These are phyloP conservation scores for Melieria omissa DNA, from an alignment of 2,888 invertebrate genomes.

Conservation along the genomic window DNA sequence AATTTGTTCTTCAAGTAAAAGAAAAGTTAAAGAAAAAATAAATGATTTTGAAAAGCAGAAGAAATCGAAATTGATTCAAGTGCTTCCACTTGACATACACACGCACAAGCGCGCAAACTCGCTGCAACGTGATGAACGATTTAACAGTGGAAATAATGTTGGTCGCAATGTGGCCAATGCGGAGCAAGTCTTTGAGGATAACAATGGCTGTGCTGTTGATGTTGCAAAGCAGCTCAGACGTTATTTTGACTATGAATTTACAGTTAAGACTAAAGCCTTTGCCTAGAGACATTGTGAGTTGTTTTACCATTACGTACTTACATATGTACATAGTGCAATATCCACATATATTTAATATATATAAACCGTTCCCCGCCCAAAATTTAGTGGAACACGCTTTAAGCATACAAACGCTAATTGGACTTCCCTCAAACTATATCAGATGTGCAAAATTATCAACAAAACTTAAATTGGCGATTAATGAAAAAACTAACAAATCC, in stretches of 20 bases:
- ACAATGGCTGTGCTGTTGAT: conserved; percentile 36
- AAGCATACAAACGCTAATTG: too few species aligned
- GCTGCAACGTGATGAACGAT: too few species aligned
- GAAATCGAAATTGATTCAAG: conserved; percentile 24
- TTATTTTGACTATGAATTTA: conserved; percentile 57
- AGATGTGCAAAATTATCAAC: too few species aligned
- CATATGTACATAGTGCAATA: conserved; percentile 31
- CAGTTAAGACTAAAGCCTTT: conserved; percentile 61
- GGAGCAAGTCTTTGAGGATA: too few species aligned
- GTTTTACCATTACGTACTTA: conserved; percentile 28
- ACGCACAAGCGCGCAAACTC: too few species aligned
- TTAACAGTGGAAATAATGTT: too few species aligned
- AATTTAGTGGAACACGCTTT: background rate
- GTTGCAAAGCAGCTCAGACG: conserved; percentile 41
- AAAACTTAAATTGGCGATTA: too few species aligned
- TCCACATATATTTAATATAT: conserved; percentile 21
- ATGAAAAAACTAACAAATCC: too few species aligned
- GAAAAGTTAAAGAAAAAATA: conserved; percentile 20
- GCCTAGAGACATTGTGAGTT: conserved; percentile 63
- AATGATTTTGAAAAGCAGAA: conserved; percentile 2
- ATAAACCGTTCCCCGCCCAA: background rate
- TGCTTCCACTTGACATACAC: conserved; percentile 14
- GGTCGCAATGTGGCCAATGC: too few species aligned
- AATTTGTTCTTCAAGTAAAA: conserved; percentile 13
- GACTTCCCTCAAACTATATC: too few species aligned